Base-by-base conservation (phyloP, 2,113 vertebrate genomes). In the Halichoerus grypus region DNA sequence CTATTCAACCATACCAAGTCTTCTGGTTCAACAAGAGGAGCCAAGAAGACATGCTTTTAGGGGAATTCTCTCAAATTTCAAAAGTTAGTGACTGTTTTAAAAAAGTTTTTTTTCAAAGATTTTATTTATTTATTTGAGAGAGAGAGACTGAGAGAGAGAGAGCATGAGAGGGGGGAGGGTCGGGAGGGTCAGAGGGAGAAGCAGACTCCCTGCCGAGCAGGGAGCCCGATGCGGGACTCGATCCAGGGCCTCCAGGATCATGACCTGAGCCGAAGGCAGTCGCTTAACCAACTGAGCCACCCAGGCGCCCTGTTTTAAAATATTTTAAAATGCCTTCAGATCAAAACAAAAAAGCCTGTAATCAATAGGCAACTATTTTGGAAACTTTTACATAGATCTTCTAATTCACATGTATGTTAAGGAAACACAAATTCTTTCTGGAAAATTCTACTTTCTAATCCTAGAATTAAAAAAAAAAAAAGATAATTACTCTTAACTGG, bases 1-100 rank as follows among this genome's bases (percentile, higher is more conserved):
- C 26, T 13, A 59, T 49, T 13, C 53, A 46, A 55, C 7, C 82
- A 88, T 65, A 82, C 4, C 4, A 42, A 53, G 26, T 67, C 31
- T 87, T 95, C 76, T 36, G 39, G 55, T 88, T 97, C 86, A 97
- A 74, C 5, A 42, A 69, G 26, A 85, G 42, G 87, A 91, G 24
- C 39, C 3, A 36, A 97, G n/a, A 28, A 84, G 12, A 65, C 1
- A 79, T 0, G 15, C 9, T 80, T 91, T 82, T 39, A 95, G 82
- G 42, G 21, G 14, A 82, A 97, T 76, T 90, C 18, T 81, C 22
- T 71, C 28, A 97, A 49, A 55, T 97, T 79, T 74, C 39, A 82
- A 84, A 95, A 72, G 14, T 93, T 84, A 3, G 15, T 51, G 33
- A 61, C 12, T 72, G 85, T 65, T 86, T 77, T 1, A 46, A 84